Base-by-base conservation (phyloP, 2,113 vertebrate genomes). In the Neoarius graeffei region DNA sequence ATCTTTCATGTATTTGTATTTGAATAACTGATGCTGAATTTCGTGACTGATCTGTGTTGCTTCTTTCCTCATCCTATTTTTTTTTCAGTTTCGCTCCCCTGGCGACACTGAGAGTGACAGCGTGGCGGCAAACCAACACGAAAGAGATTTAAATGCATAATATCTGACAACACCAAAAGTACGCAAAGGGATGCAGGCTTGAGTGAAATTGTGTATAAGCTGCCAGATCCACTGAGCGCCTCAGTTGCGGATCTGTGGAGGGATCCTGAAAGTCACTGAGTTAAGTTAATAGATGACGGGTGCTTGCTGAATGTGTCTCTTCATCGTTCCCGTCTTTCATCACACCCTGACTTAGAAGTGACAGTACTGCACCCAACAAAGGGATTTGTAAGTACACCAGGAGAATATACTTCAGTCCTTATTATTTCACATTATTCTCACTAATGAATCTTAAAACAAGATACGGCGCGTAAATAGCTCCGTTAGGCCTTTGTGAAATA, bases 361-460 rank as follows among this genome's bases (percentile, higher is more conserved):
- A 91, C 91, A 92, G 88, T 87, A 88, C 84, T 84, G 89, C 73
- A 85, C 77, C 69, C 71, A 73, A 91, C 91, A 88, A 90, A 91
- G 88, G 90, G 92, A 90, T 91, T 91, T 89, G 88, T 85, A 89
- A 88, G 81, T 87, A 90, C 89, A 87, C 88, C 86, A 79, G 83
- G 90, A 89, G 92, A 91, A 86, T 88, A 81, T 67, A 80, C 89
- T 90, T 90, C 89, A 91, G 86, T 90, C 84, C 89, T 87, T 91
- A 91, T 91, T 91, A 91, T 88, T 91, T 91, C 89, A 91, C 92
- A 91, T 91, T 91, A 91, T 90, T 91, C 89, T 87, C 79, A 79
- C 79, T 91, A 92, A 92, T 92, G 88, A 92, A 91, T 90, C 91
- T 91, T 91, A 91, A 91, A 91, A 91, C 92, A 91, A 91, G 91